Evolutionary conservation across 2,888 invertebrate genomes (phyloP), one percentile per base, ranked within the genome.

Genomic region (Limnephilus rhombicus): DNA sequence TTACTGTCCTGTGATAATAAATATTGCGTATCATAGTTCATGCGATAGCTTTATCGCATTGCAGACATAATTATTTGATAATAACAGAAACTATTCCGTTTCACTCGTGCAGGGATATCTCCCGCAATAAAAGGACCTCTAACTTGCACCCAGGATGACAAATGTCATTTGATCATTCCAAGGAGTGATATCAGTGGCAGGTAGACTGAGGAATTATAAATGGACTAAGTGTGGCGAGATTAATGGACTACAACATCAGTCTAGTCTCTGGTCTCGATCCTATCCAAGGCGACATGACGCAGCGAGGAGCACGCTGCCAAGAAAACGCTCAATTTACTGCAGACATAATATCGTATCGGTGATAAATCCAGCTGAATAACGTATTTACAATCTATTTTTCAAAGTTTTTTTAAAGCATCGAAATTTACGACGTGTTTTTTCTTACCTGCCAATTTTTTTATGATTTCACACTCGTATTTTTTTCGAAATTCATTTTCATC

Each of bases 111-210:
- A n/a, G 68, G 68, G 24, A n/a, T 68, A 68, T 85, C 24, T 13
- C 41, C 37, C 45, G 85, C n/a, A 53, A 49, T 49, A 29, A 53
- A 31, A 18, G 53, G 31, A 31, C 87, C 68, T 53, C 12, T 49
- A 31, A 87, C 31, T 31, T 34, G 41, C 45, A 12, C 49, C 83
- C 24, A 41, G 89, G 89, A 91, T 89, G 91, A 91, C 89, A 89
- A 85, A 91, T 91, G 68, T 91, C 91, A 80, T 85, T 68, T 89
- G 91, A 91, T 91, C 80, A 37, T 3, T 89, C 85, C 89, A n/a
- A 53, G 29, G 88, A 88, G 37, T 82, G 91, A 49, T 41, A 80
- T 49, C 87, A 85, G 86, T 53, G 87, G 31, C 91, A 49, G 91
- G 53, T 41, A 85, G 24, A 31, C 49, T 53, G 83, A 45, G 53